These are phyloP conservation scores for Sarcophaga peregrina DNA, from an alignment of 1,140 invertebrate species.

Conservation along the genomic window DNA sequence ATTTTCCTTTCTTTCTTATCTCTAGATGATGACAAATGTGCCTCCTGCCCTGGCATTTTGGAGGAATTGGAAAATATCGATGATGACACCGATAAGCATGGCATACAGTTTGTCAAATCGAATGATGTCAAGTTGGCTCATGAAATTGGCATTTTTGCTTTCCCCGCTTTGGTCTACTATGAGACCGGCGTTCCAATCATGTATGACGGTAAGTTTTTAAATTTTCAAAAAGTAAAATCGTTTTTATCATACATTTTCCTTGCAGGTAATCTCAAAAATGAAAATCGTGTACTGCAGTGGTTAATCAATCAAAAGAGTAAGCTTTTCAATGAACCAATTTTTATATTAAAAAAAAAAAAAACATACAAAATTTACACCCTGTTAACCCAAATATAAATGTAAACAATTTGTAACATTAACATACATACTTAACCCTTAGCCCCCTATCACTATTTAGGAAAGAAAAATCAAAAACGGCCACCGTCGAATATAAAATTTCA, in stretches of 20 bases:
- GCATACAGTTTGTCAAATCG: slow-evolving; percentile 94
- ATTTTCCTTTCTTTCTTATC: slow-evolving; percentile 47
- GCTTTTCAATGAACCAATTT: slow-evolving; percentile 65
- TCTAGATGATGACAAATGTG: slow-evolving; percentile 84
- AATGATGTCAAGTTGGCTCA: slow-evolving; percentile 89
- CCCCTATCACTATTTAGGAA: no score
- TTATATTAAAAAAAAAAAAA: slow-evolving; percentile 9
- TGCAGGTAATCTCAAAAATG: slow-evolving; percentile 94
- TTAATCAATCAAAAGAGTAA: slow-evolving; percentile 95
- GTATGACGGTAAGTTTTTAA: slow-evolving; percentile 86
- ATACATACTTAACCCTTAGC: no score
- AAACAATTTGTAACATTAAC: not conserved
- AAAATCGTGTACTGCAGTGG: slow-evolving; percentile 95
- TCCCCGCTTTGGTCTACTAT: slow-evolving; percentile 90
- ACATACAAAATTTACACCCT: slow-evolving; percentile 7
- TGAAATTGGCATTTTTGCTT: slow-evolving; percentile 90
- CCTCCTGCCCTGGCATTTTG: slow-evolving; percentile 83
- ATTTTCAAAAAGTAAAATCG: slow-evolving; percentile 13
- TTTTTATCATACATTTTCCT: slow-evolving; percentile 61
- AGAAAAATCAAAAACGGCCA: no score
- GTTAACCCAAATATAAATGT: not conserved
- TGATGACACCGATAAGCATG: slow-evolving; percentile 91
- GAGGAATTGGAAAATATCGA: slow-evolving; percentile 94
- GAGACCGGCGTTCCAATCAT: slow-evolving; percentile 93
- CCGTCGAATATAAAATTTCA: no score